Evolutionary conservation across 1,140 invertebrate genomes (phyloP).

Genomic region (Nasonia longicornis): DNA sequence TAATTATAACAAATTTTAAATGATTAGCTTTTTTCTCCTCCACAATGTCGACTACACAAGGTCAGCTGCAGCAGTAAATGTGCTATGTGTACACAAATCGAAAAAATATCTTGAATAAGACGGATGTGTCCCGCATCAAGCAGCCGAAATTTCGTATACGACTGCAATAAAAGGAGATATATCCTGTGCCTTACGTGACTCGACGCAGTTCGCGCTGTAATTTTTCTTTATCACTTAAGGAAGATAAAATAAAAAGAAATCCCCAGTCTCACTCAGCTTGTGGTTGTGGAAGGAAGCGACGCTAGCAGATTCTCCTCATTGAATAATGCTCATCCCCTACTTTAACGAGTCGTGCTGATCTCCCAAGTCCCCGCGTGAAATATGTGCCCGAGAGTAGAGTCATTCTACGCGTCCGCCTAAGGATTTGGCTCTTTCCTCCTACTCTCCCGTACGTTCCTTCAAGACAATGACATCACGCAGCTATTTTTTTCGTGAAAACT

Average conservation of each 20-base stretch:
- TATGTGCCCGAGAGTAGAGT: not conserved
- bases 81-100: not conserved
- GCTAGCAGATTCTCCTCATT: not conserved
- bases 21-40: not conserved
- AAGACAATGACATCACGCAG: not conserved
- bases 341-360: slow-evolving; percentile 5
- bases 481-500: not conserved
- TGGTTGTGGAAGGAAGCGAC: not conserved
- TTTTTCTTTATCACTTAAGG: slow-evolving; percentile 25
- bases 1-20: not conserved
- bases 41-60: not conserved
- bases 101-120: not conserved
- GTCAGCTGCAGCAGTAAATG: not conserved
- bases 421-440: not conserved
- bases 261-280: not conserved
- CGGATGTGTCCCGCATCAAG: not conserved
- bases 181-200: not conserved
- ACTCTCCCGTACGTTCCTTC: not conserved
- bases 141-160: not conserved
- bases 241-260: not conserved
- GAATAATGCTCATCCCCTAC: slow-evolving; percentile 30
- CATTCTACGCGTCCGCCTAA: not conserved
- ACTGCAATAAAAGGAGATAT: not conserved
- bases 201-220: not conserved
- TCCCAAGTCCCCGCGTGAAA: slow-evolving; percentile 3